These are phyloP conservation scores for Labroides dimidiatus DNA, from an alignment of 2,797 vertebrate species.

Conservation along the genomic window DNA sequence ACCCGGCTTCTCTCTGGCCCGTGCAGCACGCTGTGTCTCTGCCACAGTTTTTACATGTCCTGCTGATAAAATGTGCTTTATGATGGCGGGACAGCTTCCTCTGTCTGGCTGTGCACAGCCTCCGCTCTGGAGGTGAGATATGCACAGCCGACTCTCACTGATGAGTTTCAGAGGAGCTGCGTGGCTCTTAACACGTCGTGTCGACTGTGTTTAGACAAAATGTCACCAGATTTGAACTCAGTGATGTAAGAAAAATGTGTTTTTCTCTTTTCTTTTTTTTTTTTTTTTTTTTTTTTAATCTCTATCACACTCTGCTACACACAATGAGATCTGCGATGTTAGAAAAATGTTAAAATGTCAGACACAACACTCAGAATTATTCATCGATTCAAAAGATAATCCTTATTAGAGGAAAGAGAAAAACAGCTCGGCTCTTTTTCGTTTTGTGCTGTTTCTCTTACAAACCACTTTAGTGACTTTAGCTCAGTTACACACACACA, in stretches of 20 bases:
- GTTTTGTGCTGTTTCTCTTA: too few relatives aligned
- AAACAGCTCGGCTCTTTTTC: too few relatives aligned
- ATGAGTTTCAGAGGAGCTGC: conserved; percentile 45
- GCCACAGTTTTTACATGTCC: conserved; percentile 78
- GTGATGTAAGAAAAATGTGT: too few relatives aligned
- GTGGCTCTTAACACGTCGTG: conserved; percentile 20
- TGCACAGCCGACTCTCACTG: conserved; percentile 55
- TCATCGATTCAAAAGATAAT: not conserved
- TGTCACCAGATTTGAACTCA: conserved; percentile 16
- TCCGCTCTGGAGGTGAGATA: conserved; percentile 61
- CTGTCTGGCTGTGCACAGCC: conserved; percentile 62
- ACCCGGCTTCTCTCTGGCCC: conserved; percentile 64
- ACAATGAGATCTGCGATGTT: not conserved
- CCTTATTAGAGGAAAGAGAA: not conserved
- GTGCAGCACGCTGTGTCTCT: conserved; percentile 45
- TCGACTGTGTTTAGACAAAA: conserved; percentile 13
- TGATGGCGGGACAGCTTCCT: conserved; percentile 64
- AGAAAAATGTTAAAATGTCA: not conserved
- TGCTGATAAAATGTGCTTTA: conserved; percentile 67
- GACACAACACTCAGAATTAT: not conserved
- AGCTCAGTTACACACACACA: too few relatives aligned
- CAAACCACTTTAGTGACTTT: too few relatives aligned
- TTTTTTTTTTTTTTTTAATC: not conserved
- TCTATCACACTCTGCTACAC: not conserved
- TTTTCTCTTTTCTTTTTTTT: not conserved